Percentiles rank a stretch among this genome's conserved stretches.
Conservation (phyloP, 2,113 vertebrate species). For the Larimichthys polyactis region DNA sequence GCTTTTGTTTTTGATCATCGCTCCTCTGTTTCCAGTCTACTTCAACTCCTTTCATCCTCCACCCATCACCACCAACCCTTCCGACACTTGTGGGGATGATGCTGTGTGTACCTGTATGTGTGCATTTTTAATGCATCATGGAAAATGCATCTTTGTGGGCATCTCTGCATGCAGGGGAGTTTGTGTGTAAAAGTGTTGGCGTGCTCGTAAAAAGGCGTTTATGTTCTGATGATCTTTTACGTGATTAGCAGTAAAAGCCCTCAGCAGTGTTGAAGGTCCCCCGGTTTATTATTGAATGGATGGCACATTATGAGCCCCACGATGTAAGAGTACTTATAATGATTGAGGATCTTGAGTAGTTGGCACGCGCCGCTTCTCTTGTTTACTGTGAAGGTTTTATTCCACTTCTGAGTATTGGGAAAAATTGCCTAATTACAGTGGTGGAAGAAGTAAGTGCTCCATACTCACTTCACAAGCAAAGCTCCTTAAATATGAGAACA, state of each 20-base stretch:
- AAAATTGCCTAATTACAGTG: not conserved
- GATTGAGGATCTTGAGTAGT: too few relatives aligned
- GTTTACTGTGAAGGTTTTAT: slow-evolving; percentile 7
- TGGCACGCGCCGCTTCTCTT: not conserved
- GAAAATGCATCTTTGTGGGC: slow-evolving; percentile 35
- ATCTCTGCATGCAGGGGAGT: slow-evolving; percentile 8
- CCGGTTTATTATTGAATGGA: slow-evolving; percentile 8
- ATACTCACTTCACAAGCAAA: not conserved
- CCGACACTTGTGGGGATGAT: slow-evolving; percentile 15
- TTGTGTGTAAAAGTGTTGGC: not conserved
- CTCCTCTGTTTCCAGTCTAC: slow-evolving; percentile 72
- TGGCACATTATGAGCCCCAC: not conserved
- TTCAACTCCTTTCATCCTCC: slow-evolving; percentile 74
- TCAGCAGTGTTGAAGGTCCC: not conserved
- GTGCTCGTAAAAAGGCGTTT: slow-evolving; percentile 6
- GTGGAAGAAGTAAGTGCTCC: not conserved
- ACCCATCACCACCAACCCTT: slow-evolving; percentile 33
- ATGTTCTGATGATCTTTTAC: slow-evolving; percentile 8
- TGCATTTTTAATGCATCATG: slow-evolving; percentile 24
- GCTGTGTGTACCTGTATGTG: not conserved
- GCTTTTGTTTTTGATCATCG: slow-evolving; percentile 81
- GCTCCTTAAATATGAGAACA: not conserved
- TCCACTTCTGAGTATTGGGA: not conserved
- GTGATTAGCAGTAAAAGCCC: slow-evolving; percentile 16
- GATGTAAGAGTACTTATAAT: not conserved